Evolutionary conservation across 2,113 vertebrate species (phyloP).

Genomic region (Cebus imitator): DNA sequence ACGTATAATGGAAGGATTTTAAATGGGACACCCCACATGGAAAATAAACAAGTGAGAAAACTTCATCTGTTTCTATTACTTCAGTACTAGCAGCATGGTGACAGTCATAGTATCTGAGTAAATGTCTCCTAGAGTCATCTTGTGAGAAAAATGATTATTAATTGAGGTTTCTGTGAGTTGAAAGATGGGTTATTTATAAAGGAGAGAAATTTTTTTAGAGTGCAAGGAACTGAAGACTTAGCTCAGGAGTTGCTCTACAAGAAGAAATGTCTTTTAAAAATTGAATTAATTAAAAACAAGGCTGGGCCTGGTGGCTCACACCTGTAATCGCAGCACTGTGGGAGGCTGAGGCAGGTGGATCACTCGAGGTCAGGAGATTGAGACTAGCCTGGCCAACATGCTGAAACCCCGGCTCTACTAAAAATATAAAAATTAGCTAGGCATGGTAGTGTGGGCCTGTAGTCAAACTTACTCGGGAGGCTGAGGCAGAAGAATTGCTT

Average conservation of each 20-base stretch:
- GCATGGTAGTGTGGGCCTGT: too few relatives aligned
- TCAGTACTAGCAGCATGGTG: slow-evolving; percentile 13
- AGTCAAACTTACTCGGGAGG: too few relatives aligned
- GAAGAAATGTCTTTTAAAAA: not conserved
- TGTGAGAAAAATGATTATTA: slow-evolving; percentile 52
- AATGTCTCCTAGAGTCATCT: not conserved
- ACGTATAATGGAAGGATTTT: slow-evolving; percentile 34
- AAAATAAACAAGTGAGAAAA: slow-evolving; percentile 59
- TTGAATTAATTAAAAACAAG: slow-evolving; percentile 6
- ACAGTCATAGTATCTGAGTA: slow-evolving; percentile 41
- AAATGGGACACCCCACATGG: slow-evolving; percentile 36
- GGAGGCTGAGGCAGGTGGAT: too few relatives aligned
- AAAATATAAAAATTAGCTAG: too few relatives aligned
- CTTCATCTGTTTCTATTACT: slow-evolving; percentile 43
- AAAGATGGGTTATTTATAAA: slow-evolving; percentile 40
- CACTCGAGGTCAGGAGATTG: too few relatives aligned
- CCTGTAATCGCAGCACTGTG: too few relatives aligned
- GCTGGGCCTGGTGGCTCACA: too few relatives aligned
- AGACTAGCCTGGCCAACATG: too few relatives aligned
- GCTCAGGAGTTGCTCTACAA: not conserved
- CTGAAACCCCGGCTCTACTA: too few relatives aligned
- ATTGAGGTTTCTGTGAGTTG: not conserved
- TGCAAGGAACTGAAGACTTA: not conserved
- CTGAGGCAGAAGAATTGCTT: too few relatives aligned
- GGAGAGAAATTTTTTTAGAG: not conserved